Base-by-base conservation (phyloP, 2,797 vertebrate genomes). In the Gallinago nigripennis region DNA sequence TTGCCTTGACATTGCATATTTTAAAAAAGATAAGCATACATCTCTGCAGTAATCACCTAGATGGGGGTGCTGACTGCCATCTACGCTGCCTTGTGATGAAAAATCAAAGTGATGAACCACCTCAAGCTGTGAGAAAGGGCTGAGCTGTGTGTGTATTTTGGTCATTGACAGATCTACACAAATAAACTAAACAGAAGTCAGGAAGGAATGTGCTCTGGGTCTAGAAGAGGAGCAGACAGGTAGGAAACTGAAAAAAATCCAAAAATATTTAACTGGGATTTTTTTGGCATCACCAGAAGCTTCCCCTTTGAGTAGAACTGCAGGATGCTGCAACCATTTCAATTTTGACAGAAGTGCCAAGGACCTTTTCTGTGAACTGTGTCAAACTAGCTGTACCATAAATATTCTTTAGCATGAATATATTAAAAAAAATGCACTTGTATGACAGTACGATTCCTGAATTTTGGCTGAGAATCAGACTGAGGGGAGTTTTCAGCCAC, bases 241-340 rank as follows among this genome's bases (percentile, higher is more conserved):
- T 16, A 31, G 33, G 30, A 39, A 3, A 25, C 4, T 2, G 53
- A 28, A 31, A 53, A 18, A 54, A 70, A 80, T 10, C 68, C 18
- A 8, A 1, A 43, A 72, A 16, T 30, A 19, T 65, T 45, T 12
- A 31, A 31, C 2, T 4, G 15, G 24, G 27, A 48, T 37, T 31
- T 57, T 92, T 48, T 58, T 68, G 11, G 9, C 63, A 19, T 48
- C 61, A 17, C 31, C 79, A 35, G 45, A 41, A 24, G 3, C 11
- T 30, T 28, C 15, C 31, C 11, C 1, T 31, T 27, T 31, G 30
- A 46, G 61, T 4, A 57, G 27, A 50, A 54, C 6, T 1, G 7
- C 27, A 12, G 57, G 60, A 48, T 33, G 5, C 0, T 4, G 53
- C 10, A 48, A 31, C 1, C 7, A 3, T 14, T 69, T 30, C 8